Conservation (phyloP, 2,797 vertebrate genomes). For the Gila robusta region DNA sequence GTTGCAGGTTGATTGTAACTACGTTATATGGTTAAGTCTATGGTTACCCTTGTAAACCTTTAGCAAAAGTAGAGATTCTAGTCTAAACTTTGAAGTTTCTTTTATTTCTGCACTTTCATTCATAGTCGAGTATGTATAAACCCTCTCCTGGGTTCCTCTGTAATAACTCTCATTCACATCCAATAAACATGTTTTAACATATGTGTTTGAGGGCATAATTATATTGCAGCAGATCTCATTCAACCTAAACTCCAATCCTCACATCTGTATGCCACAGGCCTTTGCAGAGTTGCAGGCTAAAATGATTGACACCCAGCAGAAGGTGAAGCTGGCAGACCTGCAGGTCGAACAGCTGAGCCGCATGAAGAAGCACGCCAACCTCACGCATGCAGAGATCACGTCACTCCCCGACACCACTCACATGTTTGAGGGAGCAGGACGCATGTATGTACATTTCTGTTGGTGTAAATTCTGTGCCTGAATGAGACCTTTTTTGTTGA, state of each 20-base stretch:
- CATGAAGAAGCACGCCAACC: slow-evolving; percentile 90
- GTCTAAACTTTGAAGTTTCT: not conserved
- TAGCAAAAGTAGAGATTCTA: not conserved
- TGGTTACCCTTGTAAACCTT: too few species aligned
- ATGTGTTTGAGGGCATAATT: not conserved
- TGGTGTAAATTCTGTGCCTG: not conserved
- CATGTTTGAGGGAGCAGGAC: slow-evolving; percentile 94
- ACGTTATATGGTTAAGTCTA: not conserved
- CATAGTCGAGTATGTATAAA: not conserved
- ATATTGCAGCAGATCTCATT: not conserved
- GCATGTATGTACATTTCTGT: slow-evolving; percentile 87
- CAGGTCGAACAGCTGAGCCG: slow-evolving; percentile 94
- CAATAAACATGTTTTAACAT: not conserved
- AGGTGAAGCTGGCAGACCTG: slow-evolving; percentile 92
- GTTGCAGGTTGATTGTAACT: not conserved
- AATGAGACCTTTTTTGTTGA: not conserved
- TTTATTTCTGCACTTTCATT: not conserved
- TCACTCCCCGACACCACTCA: slow-evolving; percentile 86
- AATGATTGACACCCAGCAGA: slow-evolving; percentile 96
- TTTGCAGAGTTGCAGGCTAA: slow-evolving; percentile 95
- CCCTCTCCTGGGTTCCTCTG: not conserved
- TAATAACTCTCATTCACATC: not conserved
- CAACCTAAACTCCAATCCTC: not conserved
- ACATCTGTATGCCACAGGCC: slow-evolving; percentile 76
- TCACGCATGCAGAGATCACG: slow-evolving; percentile 89